phyloP scores from a whole-genome alignment of 23 tunicate genomes.

The Ciona savignyi region DNA sequence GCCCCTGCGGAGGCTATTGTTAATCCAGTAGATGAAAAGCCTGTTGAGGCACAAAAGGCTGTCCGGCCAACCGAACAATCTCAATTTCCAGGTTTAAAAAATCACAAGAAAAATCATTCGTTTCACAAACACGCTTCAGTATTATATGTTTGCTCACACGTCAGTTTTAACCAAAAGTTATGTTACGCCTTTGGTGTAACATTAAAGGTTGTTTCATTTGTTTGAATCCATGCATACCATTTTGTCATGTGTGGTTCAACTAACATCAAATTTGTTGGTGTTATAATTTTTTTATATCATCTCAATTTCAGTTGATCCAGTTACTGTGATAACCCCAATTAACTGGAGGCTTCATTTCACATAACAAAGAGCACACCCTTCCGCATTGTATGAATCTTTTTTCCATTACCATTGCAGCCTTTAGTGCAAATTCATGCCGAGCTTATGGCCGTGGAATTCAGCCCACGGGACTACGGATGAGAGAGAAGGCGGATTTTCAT shows the following conservation, averaged over 20 bases:
- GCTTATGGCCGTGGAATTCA: slow-evolving; percentile 98
- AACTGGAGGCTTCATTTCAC: neutral
- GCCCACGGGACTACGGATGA: slow-evolving; percentile 78
- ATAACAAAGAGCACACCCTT: neutral
- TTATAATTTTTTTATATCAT: no score
- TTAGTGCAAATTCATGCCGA: slow-evolving; percentile 78
- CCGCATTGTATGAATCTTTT: no score
- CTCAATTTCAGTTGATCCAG: neutral
- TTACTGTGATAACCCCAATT: no score
- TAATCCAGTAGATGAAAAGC: neutral
- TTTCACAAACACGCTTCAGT: neutral
- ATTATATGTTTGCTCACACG: neutral
- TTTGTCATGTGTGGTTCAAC: no score
- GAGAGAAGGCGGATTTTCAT: slow-evolving; percentile 89
- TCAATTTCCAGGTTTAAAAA: neutral
- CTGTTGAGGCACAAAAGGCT: neutral
- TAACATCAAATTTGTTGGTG: no score
- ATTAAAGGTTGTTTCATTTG: no score
- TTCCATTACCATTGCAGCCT: slow-evolving; percentile 68
- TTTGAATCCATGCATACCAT: no score
- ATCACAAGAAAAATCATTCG: neutral
- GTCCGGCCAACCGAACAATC: neutral
- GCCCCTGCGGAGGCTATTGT: neutral
- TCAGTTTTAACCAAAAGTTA: no score
- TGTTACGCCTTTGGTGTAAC: no score